Evolutionary conservation across 53 echinoderm and acorn worm genomes (phyloP), one percentile per base, ranked within the genome.

Genomic region (Astropecten irregularis): DNA sequence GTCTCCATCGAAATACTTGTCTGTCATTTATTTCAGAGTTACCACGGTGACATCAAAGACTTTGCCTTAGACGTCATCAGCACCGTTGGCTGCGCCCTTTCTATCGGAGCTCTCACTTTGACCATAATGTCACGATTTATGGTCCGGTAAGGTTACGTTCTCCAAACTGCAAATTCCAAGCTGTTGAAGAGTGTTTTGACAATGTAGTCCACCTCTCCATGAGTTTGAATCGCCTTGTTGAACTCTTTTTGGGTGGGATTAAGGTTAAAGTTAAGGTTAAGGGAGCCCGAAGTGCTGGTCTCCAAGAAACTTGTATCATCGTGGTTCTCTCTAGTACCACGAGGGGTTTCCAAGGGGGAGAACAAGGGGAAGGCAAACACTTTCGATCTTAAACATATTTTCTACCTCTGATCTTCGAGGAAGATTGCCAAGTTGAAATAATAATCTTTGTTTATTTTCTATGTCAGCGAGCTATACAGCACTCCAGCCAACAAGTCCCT

Each of bases 1-100:
- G 14, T 9, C 14, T 46, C 14, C 14, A 9, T 46, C 47, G 8
- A 9, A 46, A 46, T 9, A 9, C 8, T 9, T 29, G 28, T 27
- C 33, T 30, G 3, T 64, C 33, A 13, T 51, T 0, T 30, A 32
- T 52, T 49, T 71, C 50, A 71, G 71, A 71, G 71, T 20, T 14
- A 37, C 32, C 0, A 10, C 6, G 71, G 71, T 33, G 35, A 71
- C 34, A 15, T 11, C 9, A 9, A 33, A 30, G 34, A 50, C 28
- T 33, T 15, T 30, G 82, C 44, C 6, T 68, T 88, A 25, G 88
- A 88, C 47, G 39, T 81, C 61, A 31, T 88, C 40, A 88, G 88
- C 33, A 81, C 81, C 82, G 35, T 82, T 35, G 88, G 88, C 8
- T 88, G 88, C 32, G 71, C 49, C 26, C 22, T 88, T n/a, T 88